Percentiles rank a stretch among this genome's conserved stretches.
Evolutionary conservation across 2,113 vertebrate species (phyloP).

Genomic region (Pteropus alecto): DNA sequence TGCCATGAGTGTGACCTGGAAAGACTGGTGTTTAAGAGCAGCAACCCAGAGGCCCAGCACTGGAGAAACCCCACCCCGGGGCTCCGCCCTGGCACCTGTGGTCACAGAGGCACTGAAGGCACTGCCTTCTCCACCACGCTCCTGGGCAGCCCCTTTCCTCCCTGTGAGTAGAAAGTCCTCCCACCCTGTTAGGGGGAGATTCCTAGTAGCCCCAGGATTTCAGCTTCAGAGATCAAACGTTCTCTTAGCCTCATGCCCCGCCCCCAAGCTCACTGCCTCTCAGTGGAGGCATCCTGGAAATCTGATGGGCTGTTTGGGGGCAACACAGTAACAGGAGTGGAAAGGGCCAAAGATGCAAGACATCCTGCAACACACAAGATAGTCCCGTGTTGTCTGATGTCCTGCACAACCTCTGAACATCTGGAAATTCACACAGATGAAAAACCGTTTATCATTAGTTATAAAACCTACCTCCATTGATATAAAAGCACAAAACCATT

Average conservation of each 20-base stretch:
- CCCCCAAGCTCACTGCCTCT: neutral
- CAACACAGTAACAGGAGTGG: rapidly evolving
- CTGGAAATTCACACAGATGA: neutral
- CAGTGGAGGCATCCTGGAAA: neutral
- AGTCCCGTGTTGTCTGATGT: rapidly evolving
- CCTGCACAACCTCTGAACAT: neutral
- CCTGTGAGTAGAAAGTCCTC: neutral
- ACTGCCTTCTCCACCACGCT: neutral
- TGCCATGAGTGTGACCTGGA: neutral
- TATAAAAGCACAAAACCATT: neutral
- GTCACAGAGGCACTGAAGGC: rapidly evolving
- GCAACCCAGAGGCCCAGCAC: neutral
- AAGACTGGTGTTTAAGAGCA: neutral
- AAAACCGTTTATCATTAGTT: neutral
- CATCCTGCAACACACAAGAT: neutral
- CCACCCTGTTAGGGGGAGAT: too few species aligned
- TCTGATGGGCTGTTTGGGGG: rapidly evolving
- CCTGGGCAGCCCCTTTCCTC: neutral
- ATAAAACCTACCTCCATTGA: neutral
- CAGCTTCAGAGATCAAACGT: neutral
- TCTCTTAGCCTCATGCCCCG: neutral
- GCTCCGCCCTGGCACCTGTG: too few species aligned
- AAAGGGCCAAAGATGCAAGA: neutral
- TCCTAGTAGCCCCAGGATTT: neutral
- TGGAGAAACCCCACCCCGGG: neutral